These are phyloP conservation scores for Strigops habroptila DNA, from an alignment of 2,113 vertebrate species.

Conservation along the genomic window DNA sequence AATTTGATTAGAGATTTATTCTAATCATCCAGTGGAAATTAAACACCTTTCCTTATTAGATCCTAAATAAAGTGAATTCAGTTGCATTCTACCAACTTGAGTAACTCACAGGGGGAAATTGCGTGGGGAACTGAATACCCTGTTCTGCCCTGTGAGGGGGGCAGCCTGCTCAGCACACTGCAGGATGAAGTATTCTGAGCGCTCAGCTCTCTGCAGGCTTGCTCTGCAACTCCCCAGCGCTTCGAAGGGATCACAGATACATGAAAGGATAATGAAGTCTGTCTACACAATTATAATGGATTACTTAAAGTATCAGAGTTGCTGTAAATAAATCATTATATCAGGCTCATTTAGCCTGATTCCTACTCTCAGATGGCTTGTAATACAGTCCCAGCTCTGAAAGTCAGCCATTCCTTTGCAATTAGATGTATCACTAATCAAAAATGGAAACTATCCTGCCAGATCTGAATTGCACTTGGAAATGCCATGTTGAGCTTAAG, in stretches of 20 bases:
- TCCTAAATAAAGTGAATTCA: constrained; percentile 16
- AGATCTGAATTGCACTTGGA: not conserved
- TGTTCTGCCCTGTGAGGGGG: not conserved
- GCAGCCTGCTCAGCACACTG: not conserved
- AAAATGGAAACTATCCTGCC: constrained; percentile 16
- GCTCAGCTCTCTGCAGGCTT: not conserved
- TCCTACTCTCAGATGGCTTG: constrained; percentile 30
- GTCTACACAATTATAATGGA: constrained; percentile 44
- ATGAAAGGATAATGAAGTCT: constrained; percentile 31
- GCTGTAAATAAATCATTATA: constrained; percentile 61
- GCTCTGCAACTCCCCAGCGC: not conserved
- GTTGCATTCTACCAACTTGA: not conserved
- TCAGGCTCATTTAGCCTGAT: constrained; percentile 45
- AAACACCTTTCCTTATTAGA: constrained; percentile 3
- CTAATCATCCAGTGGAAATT: not conserved
- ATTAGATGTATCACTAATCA: constrained; percentile 51
- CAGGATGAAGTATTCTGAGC: not conserved
- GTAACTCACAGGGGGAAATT: not conserved
- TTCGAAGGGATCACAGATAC: not conserved
- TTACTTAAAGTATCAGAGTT: constrained; percentile 32
- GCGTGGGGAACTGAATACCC: not conserved
- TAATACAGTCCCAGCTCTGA: not conserved
- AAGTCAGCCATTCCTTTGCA: constrained; percentile 25
- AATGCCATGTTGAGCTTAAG: not conserved
- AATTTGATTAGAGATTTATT: constrained; percentile 18